Percentiles rank a stretch among this genome's conserved stretches.
phyloP scores from a whole-genome alignment of 2,888 invertebrate species.

The Panorpa germanica region DNA sequence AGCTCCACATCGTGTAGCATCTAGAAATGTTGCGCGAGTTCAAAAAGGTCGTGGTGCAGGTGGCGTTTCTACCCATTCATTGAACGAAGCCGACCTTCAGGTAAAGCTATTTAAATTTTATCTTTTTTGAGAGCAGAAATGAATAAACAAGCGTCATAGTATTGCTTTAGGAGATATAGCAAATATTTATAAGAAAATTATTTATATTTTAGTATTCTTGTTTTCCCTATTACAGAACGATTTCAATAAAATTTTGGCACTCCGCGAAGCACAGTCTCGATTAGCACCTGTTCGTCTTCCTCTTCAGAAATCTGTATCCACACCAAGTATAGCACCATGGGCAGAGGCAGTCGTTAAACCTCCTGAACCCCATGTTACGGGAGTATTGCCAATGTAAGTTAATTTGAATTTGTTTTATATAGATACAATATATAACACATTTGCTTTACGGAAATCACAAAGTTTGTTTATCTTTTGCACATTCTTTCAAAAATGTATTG shows the following conservation, averaged over 20 bases:
- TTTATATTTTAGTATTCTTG: slow-evolving; percentile 8
- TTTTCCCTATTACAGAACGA: slow-evolving; percentile 33
- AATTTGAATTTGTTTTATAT: too few species aligned
- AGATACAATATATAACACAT: too few species aligned
- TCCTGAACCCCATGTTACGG: too few species aligned
- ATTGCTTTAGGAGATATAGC: too few species aligned
- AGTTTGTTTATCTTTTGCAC: slow-evolving; percentile 9
- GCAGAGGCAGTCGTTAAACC: too few species aligned
- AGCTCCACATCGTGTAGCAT: slow-evolving; percentile 24
- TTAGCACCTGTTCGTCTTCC: slow-evolving; percentile 49
- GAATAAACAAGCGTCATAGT: too few species aligned
- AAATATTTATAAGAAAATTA: too few species aligned
- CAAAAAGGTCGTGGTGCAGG: slow-evolving; percentile 28
- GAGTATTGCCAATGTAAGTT: too few species aligned
- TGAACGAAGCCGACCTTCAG: slow-evolving; percentile 76
- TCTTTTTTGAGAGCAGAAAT: too few species aligned
- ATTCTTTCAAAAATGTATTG: slow-evolving; percentile 11
- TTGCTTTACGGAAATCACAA: slow-evolving; percentile 10
- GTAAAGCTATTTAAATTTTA: slow-evolving; percentile 32
- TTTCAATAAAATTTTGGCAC: slow-evolving; percentile 48
- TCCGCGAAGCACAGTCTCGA: slow-evolving; percentile 32
- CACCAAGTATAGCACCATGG: slow-evolving; percentile 76
- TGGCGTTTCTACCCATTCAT: slow-evolving; percentile 52
- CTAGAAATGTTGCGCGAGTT: slow-evolving; percentile 20
- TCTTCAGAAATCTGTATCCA: slow-evolving; percentile 77